phyloP scores from a whole-genome alignment of 2,113 vertebrate species.

The Dicerorhinus sumatrensis region DNA sequence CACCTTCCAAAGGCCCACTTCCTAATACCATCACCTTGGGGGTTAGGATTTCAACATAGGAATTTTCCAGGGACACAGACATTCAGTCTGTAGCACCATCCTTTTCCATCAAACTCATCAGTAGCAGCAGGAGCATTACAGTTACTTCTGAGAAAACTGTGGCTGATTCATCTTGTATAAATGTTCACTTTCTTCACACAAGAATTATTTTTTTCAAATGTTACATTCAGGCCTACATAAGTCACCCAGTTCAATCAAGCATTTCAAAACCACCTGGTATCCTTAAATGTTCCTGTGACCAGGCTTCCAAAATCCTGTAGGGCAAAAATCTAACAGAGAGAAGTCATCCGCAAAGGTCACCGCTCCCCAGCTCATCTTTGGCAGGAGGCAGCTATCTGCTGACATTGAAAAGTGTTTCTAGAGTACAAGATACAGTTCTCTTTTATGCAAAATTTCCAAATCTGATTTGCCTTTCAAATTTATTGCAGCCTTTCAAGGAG shows the following conservation, averaged over 20 bases:
- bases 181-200: constrained; percentile 16
- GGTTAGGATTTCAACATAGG: not conserved
- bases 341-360: not conserved
- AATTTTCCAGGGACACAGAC: not conserved
- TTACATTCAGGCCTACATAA: not conserved
- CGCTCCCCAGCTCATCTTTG: constrained; percentile 18
- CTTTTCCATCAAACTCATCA: not conserved
- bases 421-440: constrained; percentile 40
- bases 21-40: not conserved
- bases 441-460: constrained; percentile 64
- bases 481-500: constrained; percentile 75
- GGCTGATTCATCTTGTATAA: not conserved
- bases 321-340: constrained; percentile 47
- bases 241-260: constrained; percentile 54
- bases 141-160: not conserved
- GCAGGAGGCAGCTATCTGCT: not conserved
- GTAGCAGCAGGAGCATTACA: not conserved
- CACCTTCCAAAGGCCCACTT: not conserved
- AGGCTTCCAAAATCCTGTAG: constrained; percentile 9
- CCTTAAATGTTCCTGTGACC: constrained; percentile 46
- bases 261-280: constrained; percentile 72
- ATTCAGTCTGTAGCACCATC: not conserved
- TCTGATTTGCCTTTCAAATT: constrained; percentile 69
- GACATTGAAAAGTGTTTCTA: constrained; percentile 35
- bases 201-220: not conserved